Evolutionary conservation across 1,140 invertebrate species (phyloP), one percentile per base, ranked within the genome.

Genomic region (Drosophila cardini): DNA sequence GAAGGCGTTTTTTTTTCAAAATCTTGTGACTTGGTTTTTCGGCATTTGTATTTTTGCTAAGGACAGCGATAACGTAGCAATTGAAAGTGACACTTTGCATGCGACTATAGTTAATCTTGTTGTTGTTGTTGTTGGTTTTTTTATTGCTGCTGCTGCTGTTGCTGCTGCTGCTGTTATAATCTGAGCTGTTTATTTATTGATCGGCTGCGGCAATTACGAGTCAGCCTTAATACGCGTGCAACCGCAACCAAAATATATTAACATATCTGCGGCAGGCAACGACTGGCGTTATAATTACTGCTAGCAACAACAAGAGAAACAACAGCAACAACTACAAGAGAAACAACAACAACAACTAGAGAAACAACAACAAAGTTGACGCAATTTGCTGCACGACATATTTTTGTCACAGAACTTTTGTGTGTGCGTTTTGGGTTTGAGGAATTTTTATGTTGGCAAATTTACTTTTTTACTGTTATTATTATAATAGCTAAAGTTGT

Each of bases 131-230:
- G 40, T 9, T n/a, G n/a, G n/a, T 3, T 26, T 26, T 61, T 48
- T 30, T 55, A 30, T 34, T 38, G 10, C 30, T 45, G 45, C 6
- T 38, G 10, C 30, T 45, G 45, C 6, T 45, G 57, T 21, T 40
- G 68, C 9, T 46, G 57, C 26, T 40, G 67, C 8, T 43, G 26
- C 55, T 48, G 48, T 4, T 71, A 60, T 11, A 76, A 80, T 56
- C 67, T 65, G 71, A 80, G 76, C 80, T 83, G 67, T 83, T 84
- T 84, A 80, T 85, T 85, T 84, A 84, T 85, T 80, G 81, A 84
- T 84, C 72, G 79, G 55, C 46, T 43, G 80, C 75, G 56, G 75
- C 85, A 80, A 84, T 77, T 84, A 71, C 80, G 67, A 73, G 60
- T 40, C 52, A 18, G 55, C 58, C 63, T 77, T 53, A 73, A 74